Evolutionary conservation across 2,888 invertebrate genomes (phyloP), one percentile per base, ranked within the genome.

Genomic region (Phlogophora meticulosa): DNA sequence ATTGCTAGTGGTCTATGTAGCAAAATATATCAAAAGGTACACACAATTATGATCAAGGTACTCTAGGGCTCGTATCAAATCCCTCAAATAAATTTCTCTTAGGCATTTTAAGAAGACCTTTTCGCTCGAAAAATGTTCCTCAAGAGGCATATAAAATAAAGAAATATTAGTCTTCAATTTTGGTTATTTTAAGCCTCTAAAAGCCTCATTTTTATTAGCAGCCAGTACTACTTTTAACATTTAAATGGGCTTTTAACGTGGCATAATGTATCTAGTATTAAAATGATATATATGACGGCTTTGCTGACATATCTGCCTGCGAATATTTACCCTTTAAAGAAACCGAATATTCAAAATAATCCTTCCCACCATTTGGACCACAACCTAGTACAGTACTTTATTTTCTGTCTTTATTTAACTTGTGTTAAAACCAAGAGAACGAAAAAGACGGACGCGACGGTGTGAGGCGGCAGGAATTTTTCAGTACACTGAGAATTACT

Each of bases 401-500:
- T 59, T 42, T 68, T 56, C 59, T 28, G 45, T 63, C 72, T 72
- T 52, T 68, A 59, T 66, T 60, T 56, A 46, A 58, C 66, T 66
- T 32, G 20, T 0, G n/a, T 55, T 64, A 51, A 65, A 70, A 67
- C 52, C 57, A 43, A 55, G 46, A 49, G 56, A 72, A 55, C 34
- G 64, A 65, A 62, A 63, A 45, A 56, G 64, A 69, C 13, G 32
- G 24, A 46, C 11, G 5, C 24, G 24, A 46, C 11, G 5, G 22
- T 46, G 40, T 34, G 13, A 43, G 45, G 22, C 9, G 38, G 1
- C 13, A 28, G 38, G 11, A 60, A 67, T 72, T 68, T 68, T 72
- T 55, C 42, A 72, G 57, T 55, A 57, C 51, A 48, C 53, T 10
- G 11, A 57, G 62, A 72, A 60, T 70, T 45, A 4, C 11, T 69